These are phyloP conservation scores for Drosophila persimilis DNA, from an alignment of 1,140 invertebrate species.

Conservation along the genomic window DNA sequence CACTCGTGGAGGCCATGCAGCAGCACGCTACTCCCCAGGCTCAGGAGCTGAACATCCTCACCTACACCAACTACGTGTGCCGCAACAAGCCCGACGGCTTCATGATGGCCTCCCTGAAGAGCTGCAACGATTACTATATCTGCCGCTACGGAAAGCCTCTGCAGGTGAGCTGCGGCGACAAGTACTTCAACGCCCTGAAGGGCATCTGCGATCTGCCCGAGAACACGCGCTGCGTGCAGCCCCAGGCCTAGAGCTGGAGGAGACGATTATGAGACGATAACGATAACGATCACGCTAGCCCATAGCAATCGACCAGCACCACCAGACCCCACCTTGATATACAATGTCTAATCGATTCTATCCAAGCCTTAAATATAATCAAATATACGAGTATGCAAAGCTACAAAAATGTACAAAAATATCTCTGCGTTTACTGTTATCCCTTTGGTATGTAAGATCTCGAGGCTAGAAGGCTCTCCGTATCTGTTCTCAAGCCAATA, in stretches of 20 bases:
- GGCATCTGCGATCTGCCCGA: slow-evolving; percentile 75
- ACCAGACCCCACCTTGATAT: slow-evolving; percentile 36
- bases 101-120: slow-evolving; percentile 69
- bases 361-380: neutral
- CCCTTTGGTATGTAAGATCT: too few species aligned
- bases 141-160: slow-evolving; percentile 66
- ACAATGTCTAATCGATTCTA: slow-evolving; percentile 15
- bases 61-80: slow-evolving; percentile 65
- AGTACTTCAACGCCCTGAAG: slow-evolving; percentile 73
- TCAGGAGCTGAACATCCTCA: slow-evolving; percentile 44
- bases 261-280: neutral
- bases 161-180: slow-evolving; percentile 62
- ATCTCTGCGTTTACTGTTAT: too few species aligned
- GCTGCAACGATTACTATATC: slow-evolving; percentile 75
- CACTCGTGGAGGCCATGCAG: slow-evolving; percentile 11
- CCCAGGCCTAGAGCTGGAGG: slow-evolving; percentile 28
- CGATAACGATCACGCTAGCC: slow-evolving; percentile 1
- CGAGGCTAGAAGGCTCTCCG: too few species aligned
- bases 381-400: slow-evolving; percentile 9
- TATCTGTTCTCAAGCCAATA: too few species aligned
- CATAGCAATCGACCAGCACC: slow-evolving; percentile 4
- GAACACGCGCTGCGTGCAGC: slow-evolving; percentile 71
- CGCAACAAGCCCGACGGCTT: slow-evolving; percentile 71
- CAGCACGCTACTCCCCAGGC: slow-evolving; percentile 5
- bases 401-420: neutral